Base-by-base conservation (phyloP, 2,113 vertebrate genomes). In the Ctenomys sociabilis region DNA sequence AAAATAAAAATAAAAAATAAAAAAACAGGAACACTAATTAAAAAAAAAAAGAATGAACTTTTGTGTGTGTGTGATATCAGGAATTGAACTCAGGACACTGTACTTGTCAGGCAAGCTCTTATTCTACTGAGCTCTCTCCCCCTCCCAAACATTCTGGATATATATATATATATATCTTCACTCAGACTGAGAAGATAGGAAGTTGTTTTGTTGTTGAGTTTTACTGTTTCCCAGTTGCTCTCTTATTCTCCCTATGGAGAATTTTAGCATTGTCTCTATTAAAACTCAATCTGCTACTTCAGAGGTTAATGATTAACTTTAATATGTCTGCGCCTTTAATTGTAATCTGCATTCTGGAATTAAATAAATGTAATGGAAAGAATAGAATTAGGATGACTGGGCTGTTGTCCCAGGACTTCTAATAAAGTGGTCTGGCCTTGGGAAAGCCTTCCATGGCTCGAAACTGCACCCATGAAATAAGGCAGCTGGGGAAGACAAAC, bases 231-330 rank as follows among this genome's bases (percentile, higher is more conserved):
- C 95, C 87, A 73, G 40, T 93, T 84, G 92, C 63, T 91, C 80
- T 81, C 86, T 93, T 95, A 96, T 92, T 90, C 93, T 73, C 85
- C 93, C 94, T 95, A 92, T 22, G 0, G 32, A 97, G 94, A 95
- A 93, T 95, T 88, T 90, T 35, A 93, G 85, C 5, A 0, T 92
- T 96, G 91, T 95, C 75, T 93, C 95, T 94, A 92, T 96, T 97
- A 96, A 96, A 97, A 94, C 77, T 90, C 96, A 93, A 86, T 96
- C 96, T 95, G 96, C 95, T 87, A 96, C 88, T 92, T 95, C 90
- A 92, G 92, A 96, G 93, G 92, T 93, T 96, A 97, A 97, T 96
- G 94, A 97, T 97, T 93, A 96, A 89, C 86, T 86, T 97, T 93
- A 97, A 95, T 92, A 96, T 52, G 22, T 87, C 93, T 96, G 88